Percentiles rank a stretch among this genome's conserved stretches.
These are phyloP conservation scores for Balaeniceps rex DNA, from an alignment of 2,113 vertebrate genomes.

Conservation along the genomic window DNA sequence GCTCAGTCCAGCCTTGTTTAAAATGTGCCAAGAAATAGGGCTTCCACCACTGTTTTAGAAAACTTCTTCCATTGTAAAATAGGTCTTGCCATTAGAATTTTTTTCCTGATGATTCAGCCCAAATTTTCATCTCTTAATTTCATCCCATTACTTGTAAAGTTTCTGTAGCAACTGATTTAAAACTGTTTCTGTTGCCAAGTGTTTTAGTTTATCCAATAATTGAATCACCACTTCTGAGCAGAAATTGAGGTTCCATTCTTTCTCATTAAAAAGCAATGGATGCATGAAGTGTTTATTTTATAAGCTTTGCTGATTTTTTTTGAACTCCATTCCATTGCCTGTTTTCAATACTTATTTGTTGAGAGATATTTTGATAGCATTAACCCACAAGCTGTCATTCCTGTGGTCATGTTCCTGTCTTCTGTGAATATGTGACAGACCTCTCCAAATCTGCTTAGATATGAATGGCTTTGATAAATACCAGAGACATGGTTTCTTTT, in stretches of 20 bases:
- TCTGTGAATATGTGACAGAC: neutral
- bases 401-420: neutral
- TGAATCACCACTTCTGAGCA: neutral
- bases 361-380: neutral
- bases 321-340: neutral
- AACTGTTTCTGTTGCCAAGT: neutral
- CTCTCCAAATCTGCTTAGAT: neutral
- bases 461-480: neutral
- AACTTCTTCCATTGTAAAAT: conserved; percentile 7
- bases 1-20: neutral
- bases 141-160: neutral
- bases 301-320: neutral
- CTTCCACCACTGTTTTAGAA: neutral
- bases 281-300: neutral
- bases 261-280: neutral
- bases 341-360: neutral
- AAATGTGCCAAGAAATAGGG: neutral
- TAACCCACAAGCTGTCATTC: neutral
- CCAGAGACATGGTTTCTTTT: neutral
- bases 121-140: conserved; percentile 48
- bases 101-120: conserved; percentile 43
- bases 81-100: neutral
- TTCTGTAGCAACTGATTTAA: neutral
- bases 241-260: neutral
- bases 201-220: neutral